A percentile compares a stretch with the other conserved stretches of the same genome.
Evolutionary conservation across 2,888 invertebrate genomes (phyloP).

Genomic region (Esperia sulphurella): DNA sequence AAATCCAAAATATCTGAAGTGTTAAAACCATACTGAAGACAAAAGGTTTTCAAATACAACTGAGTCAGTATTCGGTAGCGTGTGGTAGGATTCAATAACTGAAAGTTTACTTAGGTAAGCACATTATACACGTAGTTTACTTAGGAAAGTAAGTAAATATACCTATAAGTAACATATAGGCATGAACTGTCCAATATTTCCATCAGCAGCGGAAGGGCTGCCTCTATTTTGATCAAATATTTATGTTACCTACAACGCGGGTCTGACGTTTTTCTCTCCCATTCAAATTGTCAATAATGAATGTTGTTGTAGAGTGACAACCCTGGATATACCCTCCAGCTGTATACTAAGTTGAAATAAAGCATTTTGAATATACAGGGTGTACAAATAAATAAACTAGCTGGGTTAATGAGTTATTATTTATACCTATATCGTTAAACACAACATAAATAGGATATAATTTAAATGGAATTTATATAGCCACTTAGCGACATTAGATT

Average conservation of each 20-base stretch:
- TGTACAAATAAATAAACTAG: background rate
- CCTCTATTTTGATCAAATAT: conserved; percentile 54
- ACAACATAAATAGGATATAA: too few species aligned
- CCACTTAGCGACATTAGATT: too few species aligned
- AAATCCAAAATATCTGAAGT: too few species aligned
- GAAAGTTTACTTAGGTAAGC: background rate
- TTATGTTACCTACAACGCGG: conserved; percentile 53
- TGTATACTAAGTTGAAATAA: background rate
- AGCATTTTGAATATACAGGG: background rate
- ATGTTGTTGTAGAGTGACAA: conserved; percentile 38
- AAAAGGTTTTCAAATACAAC: too few species aligned
- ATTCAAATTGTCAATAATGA: conserved; percentile 64
- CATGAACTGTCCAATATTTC: conserved; percentile 28
- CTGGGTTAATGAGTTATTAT: background rate
- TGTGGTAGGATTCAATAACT: too few species aligned
- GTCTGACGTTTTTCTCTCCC: conserved; percentile 61
- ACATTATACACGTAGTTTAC: background rate
- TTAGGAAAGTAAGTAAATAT: background rate
- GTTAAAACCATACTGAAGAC: conserved; percentile 7
- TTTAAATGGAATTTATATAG: too few species aligned
- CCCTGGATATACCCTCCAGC: conserved; percentile 7
- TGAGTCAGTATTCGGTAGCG: too few species aligned
- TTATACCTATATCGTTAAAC: too few species aligned
- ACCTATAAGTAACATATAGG: background rate
- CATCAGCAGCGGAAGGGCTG: conserved; percentile 30